A percentile compares a stretch with the other conserved stretches of the same genome.
phyloP scores from a whole-genome alignment of 2,888 invertebrate genomes.

The Caenorhabditis sp. region DNA sequence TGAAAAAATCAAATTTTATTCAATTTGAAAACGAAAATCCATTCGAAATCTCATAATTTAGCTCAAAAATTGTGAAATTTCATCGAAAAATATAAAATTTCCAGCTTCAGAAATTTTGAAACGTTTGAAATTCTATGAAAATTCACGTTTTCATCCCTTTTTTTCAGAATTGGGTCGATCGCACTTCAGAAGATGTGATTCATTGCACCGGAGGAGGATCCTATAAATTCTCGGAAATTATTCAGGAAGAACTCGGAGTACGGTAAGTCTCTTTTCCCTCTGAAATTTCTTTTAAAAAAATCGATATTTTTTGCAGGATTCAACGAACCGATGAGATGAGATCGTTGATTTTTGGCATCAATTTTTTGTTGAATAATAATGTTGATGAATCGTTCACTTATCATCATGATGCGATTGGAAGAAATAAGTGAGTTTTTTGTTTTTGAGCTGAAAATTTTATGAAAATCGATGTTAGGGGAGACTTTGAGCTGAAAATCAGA shows the following conservation, averaged over 20 bases:
- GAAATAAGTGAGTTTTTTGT: constrained; percentile 46
- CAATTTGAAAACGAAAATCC: too few relatives aligned
- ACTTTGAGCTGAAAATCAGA: neutral
- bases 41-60: too few relatives aligned
- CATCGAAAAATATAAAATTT: too few relatives aligned
- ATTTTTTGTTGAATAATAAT: constrained; percentile 79
- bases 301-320: constrained; percentile 73
- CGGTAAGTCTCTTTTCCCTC: constrained; percentile 25
- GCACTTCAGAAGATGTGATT: constrained; percentile 43
- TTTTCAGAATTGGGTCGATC: constrained; percentile 45
- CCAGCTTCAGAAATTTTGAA: too few relatives aligned
- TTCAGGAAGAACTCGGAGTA: constrained; percentile 50
- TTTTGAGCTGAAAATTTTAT: neutral
- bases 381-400: constrained; percentile 79
- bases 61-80: too few relatives aligned
- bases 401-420: constrained; percentile 74
- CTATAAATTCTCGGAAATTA: constrained; percentile 52
- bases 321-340: constrained; percentile 80
- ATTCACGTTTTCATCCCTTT: neutral
- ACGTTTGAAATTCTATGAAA: too few relatives aligned
- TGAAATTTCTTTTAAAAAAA: neutral
- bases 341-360: constrained; percentile 79
- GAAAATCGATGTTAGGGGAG: neutral
- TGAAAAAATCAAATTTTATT: too few relatives aligned
- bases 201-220: constrained; percentile 62